Evolutionary conservation across 2,797 vertebrate species (phyloP), one percentile per base, ranked within the genome.

Genomic region (Anableps anableps): DNA sequence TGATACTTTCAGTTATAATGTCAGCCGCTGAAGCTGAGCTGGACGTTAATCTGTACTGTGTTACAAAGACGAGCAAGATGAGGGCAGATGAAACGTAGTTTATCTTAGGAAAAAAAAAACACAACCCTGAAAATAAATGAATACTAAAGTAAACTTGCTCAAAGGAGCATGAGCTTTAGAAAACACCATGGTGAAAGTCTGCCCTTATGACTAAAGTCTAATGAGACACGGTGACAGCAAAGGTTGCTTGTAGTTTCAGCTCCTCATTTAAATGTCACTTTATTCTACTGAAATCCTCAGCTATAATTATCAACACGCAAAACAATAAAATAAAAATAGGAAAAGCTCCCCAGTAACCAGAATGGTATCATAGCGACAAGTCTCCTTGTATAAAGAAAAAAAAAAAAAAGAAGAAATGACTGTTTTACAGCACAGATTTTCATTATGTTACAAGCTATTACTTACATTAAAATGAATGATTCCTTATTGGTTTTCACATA

Each of bases 291-390:
- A 70, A 43, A 70, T 45, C 23, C 41, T 2, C 41, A n/a, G 26
- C 66, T 43, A 14, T n/a, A 45, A 70, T 70, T 70, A 45, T n/a
- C 38, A 45, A 38, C 79, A 84, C 29, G 47, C 41, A 73, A 53
- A 51, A 51, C 38, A 75, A 70, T 66, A 14, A 72, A 51, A 26
- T 78, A 80, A 82, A 85, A 88, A 83, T 72, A 88, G 79, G 83
- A 82, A 74, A 6, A 72, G 29, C 81, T 83, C 75, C 77, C 38
- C 86, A 78, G 87, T 85, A 82, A 91, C 85, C 23, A 76, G 55
- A 80, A 45, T 58, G 78, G 81, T 81, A 77, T 83, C 87, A 74
- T 89, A 88, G 86, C 80, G 85, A 90, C 88, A 79, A 47, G 64
- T 74, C 66, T 78, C 58, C 70, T 47, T 26, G 29, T 48, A 26